Conservation (phyloP, 2,888 invertebrate genomes). For the Auanema sp. region DNA sequence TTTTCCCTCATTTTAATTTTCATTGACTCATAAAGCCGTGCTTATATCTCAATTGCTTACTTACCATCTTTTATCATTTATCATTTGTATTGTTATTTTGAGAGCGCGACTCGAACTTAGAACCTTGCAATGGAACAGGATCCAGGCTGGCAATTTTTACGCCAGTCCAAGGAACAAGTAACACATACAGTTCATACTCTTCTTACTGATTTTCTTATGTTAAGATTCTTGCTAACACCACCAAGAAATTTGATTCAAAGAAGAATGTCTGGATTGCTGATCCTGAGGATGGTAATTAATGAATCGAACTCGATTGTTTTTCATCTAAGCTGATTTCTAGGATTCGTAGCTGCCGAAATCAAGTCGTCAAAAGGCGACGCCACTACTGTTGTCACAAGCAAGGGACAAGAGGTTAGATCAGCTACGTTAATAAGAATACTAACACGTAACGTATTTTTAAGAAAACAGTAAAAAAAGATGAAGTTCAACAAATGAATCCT, state of each 20-base stretch:
- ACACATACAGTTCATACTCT: conserved; percentile 3
- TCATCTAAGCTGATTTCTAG: too few species aligned
- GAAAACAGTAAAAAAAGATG: conserved; percentile 63
- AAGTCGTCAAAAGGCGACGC: conserved; percentile 91
- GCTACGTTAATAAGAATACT: background rate
- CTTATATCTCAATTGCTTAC: too few species aligned
- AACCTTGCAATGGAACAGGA: conserved; percentile 38
- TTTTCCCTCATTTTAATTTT: too few species aligned
- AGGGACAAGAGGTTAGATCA: conserved; percentile 81
- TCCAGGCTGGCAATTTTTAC: conserved; percentile 63
- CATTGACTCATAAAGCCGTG: too few species aligned
- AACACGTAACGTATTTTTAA: conserved; percentile 34
- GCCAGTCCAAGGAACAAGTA: conserved; percentile 61
- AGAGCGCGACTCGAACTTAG: conserved; percentile 15
- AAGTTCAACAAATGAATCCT: conserved; percentile 84
- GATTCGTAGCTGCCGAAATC: conserved; percentile 95
- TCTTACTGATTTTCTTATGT: background rate
- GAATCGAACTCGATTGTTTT: too few species aligned
- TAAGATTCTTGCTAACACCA: conserved; percentile 50
- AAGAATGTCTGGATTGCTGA: conserved; percentile 99
- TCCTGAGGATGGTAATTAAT: conserved; percentile 92
- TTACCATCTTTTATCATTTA: background rate
- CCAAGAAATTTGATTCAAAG: conserved; percentile 79
- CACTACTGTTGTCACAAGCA: conserved; percentile 86
- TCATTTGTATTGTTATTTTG: background rate